Conservation (phyloP, 2,797 vertebrate genomes). For the Perodicticus potto region DNA sequence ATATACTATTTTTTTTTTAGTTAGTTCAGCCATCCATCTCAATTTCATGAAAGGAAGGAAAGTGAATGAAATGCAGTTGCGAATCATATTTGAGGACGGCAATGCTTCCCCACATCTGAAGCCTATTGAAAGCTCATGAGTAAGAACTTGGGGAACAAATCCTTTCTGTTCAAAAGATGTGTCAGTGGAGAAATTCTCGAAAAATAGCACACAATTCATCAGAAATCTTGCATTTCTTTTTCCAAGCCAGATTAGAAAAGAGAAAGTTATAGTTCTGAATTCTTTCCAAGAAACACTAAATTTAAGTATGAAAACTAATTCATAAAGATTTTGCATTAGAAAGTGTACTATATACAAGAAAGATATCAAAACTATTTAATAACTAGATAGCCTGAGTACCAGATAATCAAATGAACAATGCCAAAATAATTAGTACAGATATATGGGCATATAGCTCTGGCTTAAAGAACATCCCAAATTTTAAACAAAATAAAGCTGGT, state of each 20-base stretch:
- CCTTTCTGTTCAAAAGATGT: conserved; percentile 81
- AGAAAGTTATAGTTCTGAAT: conserved; percentile 69
- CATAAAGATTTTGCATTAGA: conserved; percentile 59
- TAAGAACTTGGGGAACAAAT: conserved; percentile 76
- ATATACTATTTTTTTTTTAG: conserved; percentile 52
- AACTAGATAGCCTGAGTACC: neutral
- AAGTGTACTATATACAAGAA: neutral
- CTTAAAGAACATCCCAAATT: neutral
- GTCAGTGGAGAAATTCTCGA: conserved; percentile 75
- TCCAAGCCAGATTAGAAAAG: conserved; percentile 68
- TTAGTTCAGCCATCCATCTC: conserved; percentile 62
- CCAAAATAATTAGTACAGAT: neutral
- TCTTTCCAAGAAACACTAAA: conserved; percentile 69
- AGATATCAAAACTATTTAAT: conserved; percentile 19
- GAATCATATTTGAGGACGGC: conserved; percentile 75
- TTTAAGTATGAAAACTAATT: conserved; percentile 59
- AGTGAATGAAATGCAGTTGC: conserved; percentile 81
- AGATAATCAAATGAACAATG: neutral
- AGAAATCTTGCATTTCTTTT: conserved; percentile 73
- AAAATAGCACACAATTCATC: conserved; percentile 76
- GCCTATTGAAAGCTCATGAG: conserved; percentile 79
- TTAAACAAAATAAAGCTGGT: neutral
- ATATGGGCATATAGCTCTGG: neutral
- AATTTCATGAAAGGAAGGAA: conserved; percentile 73
- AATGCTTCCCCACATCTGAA: conserved; percentile 79